Evolutionary conservation across 1,140 invertebrate species (phyloP), one percentile per base, ranked within the genome.

Genomic region (Drosophila sp.): DNA sequence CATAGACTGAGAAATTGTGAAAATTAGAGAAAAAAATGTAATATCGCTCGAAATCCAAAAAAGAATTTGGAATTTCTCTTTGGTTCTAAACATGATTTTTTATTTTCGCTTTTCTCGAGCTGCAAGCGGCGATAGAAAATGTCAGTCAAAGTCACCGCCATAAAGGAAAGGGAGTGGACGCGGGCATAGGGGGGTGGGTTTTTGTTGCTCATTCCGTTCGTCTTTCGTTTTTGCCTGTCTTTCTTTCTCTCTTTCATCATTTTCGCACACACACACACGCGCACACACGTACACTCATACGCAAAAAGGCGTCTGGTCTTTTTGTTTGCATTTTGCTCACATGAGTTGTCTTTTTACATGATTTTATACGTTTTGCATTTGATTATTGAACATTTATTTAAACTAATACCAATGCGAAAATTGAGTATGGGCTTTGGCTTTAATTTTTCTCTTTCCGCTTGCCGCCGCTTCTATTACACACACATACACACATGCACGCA

Each of bases 301-400:
- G 35, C 29, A 62, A 69, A 64, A 69, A 86, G 75, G 82, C 83
- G 79, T 76, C 83, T 86, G 55, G 70, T 65, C 69, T 85, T 84
- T 77, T 85, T 86, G 77, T 85, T 84, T 84, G 78, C 67, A 54
- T 73, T 81, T 77, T 72, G 64, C 69, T 85, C 66, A 77, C 77
- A 80, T 73, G 81, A 85, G 69, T 85, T 72, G 77, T 73, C 72
- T 78, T 70, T 84, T 81, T 68, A 67, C 56, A 38, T 73, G 30
- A 57, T 40, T 65, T 72, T 74, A 50, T 71, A 35, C 17, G 33
- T 76, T 85, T 81, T 73, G 50, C 47, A 79, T 78, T 82, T 76
- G 60, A 62, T 75, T 78, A 70, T 70, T 71, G 64, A 81, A 69
- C 60, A 63, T 83, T 50, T 61, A 35, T 61, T 83, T 63, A 65